Conservation (phyloP, 1,140 invertebrate genomes). For the Drosophila paulistorum region DNA sequence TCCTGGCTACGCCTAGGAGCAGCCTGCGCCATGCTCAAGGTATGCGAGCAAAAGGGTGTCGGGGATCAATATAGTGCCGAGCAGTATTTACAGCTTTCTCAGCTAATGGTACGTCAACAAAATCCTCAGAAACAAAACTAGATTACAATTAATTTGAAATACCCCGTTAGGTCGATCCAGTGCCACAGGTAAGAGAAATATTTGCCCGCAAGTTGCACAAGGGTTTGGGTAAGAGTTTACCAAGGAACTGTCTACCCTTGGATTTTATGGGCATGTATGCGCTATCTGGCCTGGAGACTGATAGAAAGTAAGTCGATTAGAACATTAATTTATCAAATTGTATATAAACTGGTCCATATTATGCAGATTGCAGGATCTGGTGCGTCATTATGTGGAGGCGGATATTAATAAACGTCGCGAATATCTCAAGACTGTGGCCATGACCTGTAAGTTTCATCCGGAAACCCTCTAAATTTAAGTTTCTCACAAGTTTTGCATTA, state of each 20-base stretch:
- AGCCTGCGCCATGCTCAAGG: conserved; percentile 97
- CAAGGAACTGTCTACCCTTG: conserved; percentile 94
- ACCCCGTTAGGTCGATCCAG: conserved; percentile 88
- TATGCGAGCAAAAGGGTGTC: conserved; percentile 97
- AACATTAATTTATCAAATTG: background rate
- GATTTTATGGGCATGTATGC: conserved; percentile 99
- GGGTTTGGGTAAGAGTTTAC: conserved; percentile 90
- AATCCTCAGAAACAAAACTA: background rate
- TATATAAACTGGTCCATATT: background rate
- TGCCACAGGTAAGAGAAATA: conserved; percentile 93
- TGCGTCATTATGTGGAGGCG: conserved; percentile 81
- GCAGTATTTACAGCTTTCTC: conserved; percentile 96
- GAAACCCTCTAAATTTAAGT: background rate
- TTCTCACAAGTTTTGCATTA: background rate
- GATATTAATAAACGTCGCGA: conserved; percentile 96
- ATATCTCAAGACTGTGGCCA: conserved; percentile 92
- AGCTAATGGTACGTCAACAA: conserved; percentile 88
- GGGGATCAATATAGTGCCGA: conserved; percentile 96
- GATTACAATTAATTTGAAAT: background rate
- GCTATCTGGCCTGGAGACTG: conserved; percentile 92
- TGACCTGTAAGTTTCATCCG: conserved; percentile 69
- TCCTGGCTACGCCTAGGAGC: conserved; percentile 95
- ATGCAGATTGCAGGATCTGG: conserved; percentile 64
- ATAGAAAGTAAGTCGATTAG: conserved; percentile 84
- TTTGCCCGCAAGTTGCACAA: conserved; percentile 97